These are phyloP conservation scores for Stenichneumon culpator DNA, from an alignment of 2,888 invertebrate species.

Conservation along the genomic window DNA sequence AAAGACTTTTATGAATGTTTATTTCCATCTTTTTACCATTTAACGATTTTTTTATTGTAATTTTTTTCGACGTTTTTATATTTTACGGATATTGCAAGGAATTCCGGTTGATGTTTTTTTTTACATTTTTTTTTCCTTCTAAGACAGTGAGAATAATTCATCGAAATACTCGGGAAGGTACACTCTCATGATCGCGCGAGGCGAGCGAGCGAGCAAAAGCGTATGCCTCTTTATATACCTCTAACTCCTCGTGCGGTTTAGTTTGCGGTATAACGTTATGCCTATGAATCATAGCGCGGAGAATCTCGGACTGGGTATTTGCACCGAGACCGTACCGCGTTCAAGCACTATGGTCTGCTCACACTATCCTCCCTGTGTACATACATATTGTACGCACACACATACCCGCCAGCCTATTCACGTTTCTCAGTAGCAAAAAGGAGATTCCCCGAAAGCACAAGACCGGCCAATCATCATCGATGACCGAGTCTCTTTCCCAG, in stretches of 20 bases:
- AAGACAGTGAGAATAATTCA: conserved; percentile 54
- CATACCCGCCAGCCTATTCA: conserved; percentile 46
- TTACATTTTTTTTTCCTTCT: conserved; percentile 20
- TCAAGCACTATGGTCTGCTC: conserved; percentile 23
- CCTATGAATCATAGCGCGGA: conserved; percentile 68
- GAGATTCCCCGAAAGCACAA: conserved; percentile 53
- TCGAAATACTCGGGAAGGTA: conserved; percentile 47
- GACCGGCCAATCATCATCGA: conserved; percentile 46
- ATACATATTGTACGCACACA: conserved; percentile 2
- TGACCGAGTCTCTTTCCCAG: conserved; percentile 45
- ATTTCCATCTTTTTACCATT: background rate
- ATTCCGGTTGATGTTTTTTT: conserved; percentile 8
- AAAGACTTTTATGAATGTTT: background rate
- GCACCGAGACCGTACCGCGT: conserved; percentile 44
- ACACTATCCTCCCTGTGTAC: background rate
- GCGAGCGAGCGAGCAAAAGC: conserved; percentile 36
- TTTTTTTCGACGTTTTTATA: background rate
- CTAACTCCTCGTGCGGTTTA: conserved; percentile 62
- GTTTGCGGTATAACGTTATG: conserved; percentile 67
- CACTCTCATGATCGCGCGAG: conserved; percentile 36
- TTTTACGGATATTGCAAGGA: background rate
- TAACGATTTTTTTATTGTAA: background rate
- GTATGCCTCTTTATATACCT: conserved; percentile 42
- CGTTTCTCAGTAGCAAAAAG: conserved; percentile 45
- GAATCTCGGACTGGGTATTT: conserved; percentile 65